Evolutionary conservation across 92 coral and sea anemone genomes (phyloP), one percentile per base, ranked within the genome.

Genomic region (Phymanthus crucifer): DNA sequence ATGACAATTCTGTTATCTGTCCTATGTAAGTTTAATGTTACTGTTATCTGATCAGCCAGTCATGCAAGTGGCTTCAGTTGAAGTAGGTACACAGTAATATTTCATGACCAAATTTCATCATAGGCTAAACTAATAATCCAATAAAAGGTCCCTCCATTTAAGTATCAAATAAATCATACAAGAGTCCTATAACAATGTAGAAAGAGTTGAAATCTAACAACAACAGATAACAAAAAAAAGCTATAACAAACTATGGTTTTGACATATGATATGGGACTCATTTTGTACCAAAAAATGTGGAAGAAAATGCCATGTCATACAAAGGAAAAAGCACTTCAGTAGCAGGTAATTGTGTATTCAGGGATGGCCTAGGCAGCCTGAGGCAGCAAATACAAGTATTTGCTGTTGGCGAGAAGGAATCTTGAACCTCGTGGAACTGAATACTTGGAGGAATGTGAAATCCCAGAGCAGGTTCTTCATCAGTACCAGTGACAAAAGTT

Each of bases 381-480:
- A 43, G 50, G 50, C 50, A 0, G 1, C 50, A 43, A 43, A 43
- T 43, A 73, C 86, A 83, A 27, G 86, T 83, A 80, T 65, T 83
- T 74, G 86, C 61, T 72, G 86, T 64, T 50, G 86, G 86, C 18
- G 66, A 38, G 66, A 83, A 83, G 43, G 36, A 12, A 27, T 75
- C 50, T 40, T 50, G 31, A 32, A 46, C 35, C 52, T 80, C 69
- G 3, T 23, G 45, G 70, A 88, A 88, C 23, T 64, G 61, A 48
- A 88, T 74, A 64, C 81, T 46, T 26, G 92, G 86, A 26, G 68
- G 34, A 26, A 68, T 79, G 68, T 71, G 56, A 80, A 87, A 88
- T 19, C 92, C 89, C 43, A 88, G 76, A 10, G 5, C 48, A 38
- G 92, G 89, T 66, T 88, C 89, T 64, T 80, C 89, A 80, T 88